Evolutionary conservation across 2,113 vertebrate species (phyloP).

Genomic region (Chaenogobius annularis): DNA sequence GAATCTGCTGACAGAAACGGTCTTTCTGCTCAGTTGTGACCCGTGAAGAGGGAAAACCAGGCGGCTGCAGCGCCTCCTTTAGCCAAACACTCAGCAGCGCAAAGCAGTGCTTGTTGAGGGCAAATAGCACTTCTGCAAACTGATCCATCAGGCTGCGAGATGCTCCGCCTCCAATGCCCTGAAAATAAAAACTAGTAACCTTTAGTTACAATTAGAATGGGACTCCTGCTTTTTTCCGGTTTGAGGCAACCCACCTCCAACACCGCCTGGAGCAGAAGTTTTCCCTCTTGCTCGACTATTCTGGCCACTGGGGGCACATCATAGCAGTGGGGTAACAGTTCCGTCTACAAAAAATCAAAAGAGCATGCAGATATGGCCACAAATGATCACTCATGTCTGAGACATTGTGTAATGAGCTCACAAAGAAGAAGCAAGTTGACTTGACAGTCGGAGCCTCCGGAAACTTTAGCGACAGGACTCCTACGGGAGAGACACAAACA

Average conservation of each 20-base stretch:
- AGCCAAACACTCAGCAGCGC: conserved; percentile 90
- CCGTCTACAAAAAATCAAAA: conserved; percentile 80
- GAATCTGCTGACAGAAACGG: conserved; percentile 95
- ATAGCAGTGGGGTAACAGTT: conserved; percentile 90
- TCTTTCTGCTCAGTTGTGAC: conserved; percentile 91
- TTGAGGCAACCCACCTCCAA: conserved; percentile 84
- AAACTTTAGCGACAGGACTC: conserved; percentile 96
- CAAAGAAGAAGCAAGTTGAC: conserved; percentile 95
- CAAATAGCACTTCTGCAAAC: conserved; percentile 95
- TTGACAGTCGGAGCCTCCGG: conserved; percentile 97
- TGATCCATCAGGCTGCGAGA: conserved; percentile 97
- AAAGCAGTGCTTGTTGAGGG: conserved; percentile 96
- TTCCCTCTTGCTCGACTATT: conserved; percentile 90
- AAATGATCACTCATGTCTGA: not conserved
- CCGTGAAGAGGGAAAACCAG: conserved; percentile 89
- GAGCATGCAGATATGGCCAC: not conserved
- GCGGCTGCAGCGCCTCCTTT: conserved; percentile 91
- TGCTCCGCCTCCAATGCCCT: conserved; percentile 94
- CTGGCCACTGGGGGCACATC: conserved; percentile 88
- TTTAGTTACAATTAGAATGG: not conserved
- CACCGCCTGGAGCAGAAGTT: conserved; percentile 88
- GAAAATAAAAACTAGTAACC: not conserved
- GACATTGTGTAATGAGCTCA: conserved; percentile 74
- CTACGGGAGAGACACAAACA: conserved; percentile 69
- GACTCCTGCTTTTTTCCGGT: not conserved